Evolutionary conservation across 2,888 invertebrate genomes (phyloP), one percentile per base, ranked within the genome.

Genomic region (Dyspetes luteomarginatus): DNA sequence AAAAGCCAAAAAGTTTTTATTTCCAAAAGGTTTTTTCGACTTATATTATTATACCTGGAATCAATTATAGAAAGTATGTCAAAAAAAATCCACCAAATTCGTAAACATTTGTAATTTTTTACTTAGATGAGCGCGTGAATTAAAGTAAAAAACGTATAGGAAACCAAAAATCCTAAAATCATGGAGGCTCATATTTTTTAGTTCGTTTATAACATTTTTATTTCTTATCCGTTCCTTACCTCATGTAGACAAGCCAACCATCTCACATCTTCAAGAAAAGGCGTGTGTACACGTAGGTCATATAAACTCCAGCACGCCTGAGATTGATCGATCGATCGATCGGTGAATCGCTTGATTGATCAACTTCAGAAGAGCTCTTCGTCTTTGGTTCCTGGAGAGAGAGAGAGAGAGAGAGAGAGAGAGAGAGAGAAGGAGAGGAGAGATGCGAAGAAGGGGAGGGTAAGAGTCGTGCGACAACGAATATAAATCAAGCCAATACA

Each of bases 321-420:
- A 79, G 69, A 79, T 82, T 82, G 79, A 82, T 80, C 60, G 77
- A 82, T 80, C 48, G 74, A 82, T 82, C 75, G 75, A 78, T 82
- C 65, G 65, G 43, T 74, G 56, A 78, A 78, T 78, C 79, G 75
- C 55, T 74, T 80, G 80, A 82, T 82, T 60, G 82, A 82, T 81
- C 75, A 82, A 82, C 78, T 78, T 72, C 60, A 72, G 71, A 64
- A 71, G 79, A 71, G 74, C 30, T 73, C 62, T 48, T 64, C 50
- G 22, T 15, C 64, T 64, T 28, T 64, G 48, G 60, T 9, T 55
- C 67, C 17, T 17, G 12, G 45, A 56, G 64, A 28, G 48, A 48
- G 15, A 15, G 12, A n/a, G n/a, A n/a, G n/a, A n/a, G n/a, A n/a
- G n/a, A n/a, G n/a, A n/a, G n/a, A n/a, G n/a, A n/a, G n/a, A n/a